Evolutionary conservation across 2,888 invertebrate species (phyloP), one percentile per base, ranked within the genome.

Genomic region (Hirtodrosophila trivittata): DNA sequence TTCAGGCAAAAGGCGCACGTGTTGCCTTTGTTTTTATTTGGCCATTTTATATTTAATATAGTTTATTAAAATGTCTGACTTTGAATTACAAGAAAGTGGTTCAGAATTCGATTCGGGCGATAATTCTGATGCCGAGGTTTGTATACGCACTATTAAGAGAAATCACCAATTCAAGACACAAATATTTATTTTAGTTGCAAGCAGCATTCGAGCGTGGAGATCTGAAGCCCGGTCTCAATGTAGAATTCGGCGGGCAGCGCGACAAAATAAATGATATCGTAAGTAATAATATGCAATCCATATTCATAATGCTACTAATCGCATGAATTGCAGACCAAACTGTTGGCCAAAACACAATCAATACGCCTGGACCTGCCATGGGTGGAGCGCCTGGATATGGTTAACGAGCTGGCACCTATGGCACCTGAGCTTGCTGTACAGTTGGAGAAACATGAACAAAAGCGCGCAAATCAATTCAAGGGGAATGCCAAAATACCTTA

Each of bases 151-250:
- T 14, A 14, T 38, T n/a, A 10, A 14, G 4, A 8, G 1, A 26
- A 50, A 0, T 21, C 0, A 9, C 0, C 1, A 1, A 18, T 9
- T 0, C 47, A 25, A 5, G 9, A 8, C 0, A 2, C 35, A 18
- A 9, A n/a, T 6, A 66, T 39, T 72, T 42, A n/a, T n/a, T 91
- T 50, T 87, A 98, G 97, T 91, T 98, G 54, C 97, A 97, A 94
- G 95, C 95, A 88, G 97, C 98, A 0, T 97, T 97, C 89, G 94
- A 94, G 0, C 93, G 94, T 81, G 98, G 98, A 0, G 92, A 95
- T 50, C 87, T 98, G 0, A 96, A 97, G 88, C 96, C 97, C 0
- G 97, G 97, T 1, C 91, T 98, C 0, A 97, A 97, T 90, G 92
- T 93, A 73, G 93, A 93, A 80, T 91, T 94, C 49, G 92, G 93